Conservation (phyloP, 2,888 invertebrate genomes). For the Mythimna ferrago region DNA sequence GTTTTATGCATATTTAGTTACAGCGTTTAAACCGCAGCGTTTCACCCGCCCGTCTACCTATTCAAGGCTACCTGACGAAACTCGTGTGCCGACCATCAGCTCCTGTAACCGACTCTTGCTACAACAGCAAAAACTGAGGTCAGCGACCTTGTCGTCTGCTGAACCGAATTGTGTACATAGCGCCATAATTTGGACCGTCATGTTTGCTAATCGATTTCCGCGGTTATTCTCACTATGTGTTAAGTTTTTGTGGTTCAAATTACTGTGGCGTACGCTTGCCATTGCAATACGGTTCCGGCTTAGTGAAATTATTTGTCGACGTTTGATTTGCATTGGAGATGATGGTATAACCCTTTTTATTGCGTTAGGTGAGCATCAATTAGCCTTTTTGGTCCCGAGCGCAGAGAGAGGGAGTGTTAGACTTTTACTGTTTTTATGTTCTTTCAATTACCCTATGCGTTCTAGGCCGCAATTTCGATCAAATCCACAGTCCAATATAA, state of each 20-base stretch:
- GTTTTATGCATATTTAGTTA: background rate
- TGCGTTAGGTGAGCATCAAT: no score
- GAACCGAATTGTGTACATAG: constrained; percentile 53
- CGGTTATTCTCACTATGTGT: constrained; percentile 18
- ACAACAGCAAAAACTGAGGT: constrained; percentile 60
- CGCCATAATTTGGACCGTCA: constrained; percentile 29
- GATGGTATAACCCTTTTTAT: background rate
- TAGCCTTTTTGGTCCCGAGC: no score
- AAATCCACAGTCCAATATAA: no score
- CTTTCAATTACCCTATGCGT: no score
- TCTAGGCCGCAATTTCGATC: no score
- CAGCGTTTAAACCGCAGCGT: constrained; percentile 23
- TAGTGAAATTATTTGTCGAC: background rate
- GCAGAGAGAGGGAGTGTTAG: no score
- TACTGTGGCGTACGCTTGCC: constrained; percentile 6
- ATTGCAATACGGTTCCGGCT: background rate
- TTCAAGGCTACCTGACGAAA: constrained; percentile 73
- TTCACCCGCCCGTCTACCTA: constrained; percentile 60
- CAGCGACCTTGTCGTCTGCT: constrained; percentile 64
- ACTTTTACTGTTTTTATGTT: no score
- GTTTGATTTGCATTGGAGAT: background rate
- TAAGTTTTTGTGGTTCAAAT: constrained; percentile 30
- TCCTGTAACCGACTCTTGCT: constrained; percentile 48
- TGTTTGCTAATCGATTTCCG: constrained; percentile 38
- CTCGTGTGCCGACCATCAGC: constrained; percentile 68